Conservation (phyloP, 2,888 invertebrate species). For the Uropetala carovei region DNA sequence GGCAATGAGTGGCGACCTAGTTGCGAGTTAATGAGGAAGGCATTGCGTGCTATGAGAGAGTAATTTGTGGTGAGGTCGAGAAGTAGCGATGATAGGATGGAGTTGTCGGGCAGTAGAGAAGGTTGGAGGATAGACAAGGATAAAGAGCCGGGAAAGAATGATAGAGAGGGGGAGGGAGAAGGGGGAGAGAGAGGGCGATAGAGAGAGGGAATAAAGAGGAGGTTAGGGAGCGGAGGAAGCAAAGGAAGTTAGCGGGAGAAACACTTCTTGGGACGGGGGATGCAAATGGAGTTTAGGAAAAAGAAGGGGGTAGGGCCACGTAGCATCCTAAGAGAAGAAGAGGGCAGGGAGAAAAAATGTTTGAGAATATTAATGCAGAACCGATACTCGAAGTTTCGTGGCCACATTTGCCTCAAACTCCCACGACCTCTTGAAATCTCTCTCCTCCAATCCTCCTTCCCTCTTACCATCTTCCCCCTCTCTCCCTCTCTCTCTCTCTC, state of each 20-base stretch:
- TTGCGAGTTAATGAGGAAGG: too few species aligned
- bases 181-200: not conserved
- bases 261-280: not conserved
- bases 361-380: slow-evolving; percentile 26
- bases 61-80: too few species aligned
- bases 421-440: not conserved
- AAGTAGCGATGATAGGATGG: too few species aligned
- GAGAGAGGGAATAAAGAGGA: not conserved
- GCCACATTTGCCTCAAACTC: slow-evolving; percentile 24
- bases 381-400: slow-evolving; percentile 32
- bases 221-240: not conserved
- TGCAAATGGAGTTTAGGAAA: not conserved
- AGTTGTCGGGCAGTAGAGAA: too few species aligned
- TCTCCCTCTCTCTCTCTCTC: not conserved
- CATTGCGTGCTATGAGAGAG: too few species aligned
- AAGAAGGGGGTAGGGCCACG: not conserved
- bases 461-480: not conserved
- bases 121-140: not conserved
- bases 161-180: not conserved
- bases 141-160: not conserved
- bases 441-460: not conserved
- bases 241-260: not conserved
- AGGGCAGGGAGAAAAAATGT: not conserved
- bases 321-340: not conserved
- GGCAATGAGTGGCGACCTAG: too few species aligned